These are phyloP conservation scores for Ormyrus nitidulus DNA, from an alignment of 2,888 invertebrate genomes.

Conservation along the genomic window DNA sequence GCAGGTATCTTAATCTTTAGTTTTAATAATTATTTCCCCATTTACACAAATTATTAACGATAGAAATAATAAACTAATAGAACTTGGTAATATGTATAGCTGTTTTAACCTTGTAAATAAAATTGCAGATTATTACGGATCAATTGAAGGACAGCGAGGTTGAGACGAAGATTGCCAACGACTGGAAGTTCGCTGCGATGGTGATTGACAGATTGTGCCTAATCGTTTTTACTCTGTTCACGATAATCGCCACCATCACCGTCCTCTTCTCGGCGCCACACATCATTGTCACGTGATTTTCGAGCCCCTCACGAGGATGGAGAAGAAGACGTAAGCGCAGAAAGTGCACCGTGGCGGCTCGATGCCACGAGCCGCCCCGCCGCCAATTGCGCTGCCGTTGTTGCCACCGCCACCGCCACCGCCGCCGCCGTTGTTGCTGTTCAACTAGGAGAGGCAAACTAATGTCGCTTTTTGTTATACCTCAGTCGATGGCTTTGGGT, in stretches of 20 bases:
- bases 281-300: constrained; percentile 89
- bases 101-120: neutral
- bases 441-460: constrained; percentile 55
- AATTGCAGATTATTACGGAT: constrained; percentile 79
- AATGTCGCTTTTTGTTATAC: constrained; percentile 58
- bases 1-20: no score
- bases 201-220: constrained; percentile 99
- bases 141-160: constrained; percentile 97
- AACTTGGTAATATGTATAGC: no score
- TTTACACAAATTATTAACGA: no score
- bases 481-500: constrained; percentile 49
- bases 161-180: constrained; percentile 94
- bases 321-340: constrained; percentile 51
- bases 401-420: constrained; percentile 17
- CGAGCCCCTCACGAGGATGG: constrained; percentile 41
- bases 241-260: constrained; percentile 97
- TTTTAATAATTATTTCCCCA: no score
- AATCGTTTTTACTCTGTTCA: constrained; percentile 99
- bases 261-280: constrained; percentile 97
- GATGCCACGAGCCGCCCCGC: neutral
- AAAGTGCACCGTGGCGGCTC: constrained; percentile 62
- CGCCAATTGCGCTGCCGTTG: constrained; percentile 8
- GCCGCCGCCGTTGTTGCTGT: constrained; percentile 34
- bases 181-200: constrained; percentile 99
- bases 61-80: no score